Conservation (phyloP, 2,113 vertebrate species). For the Astatoreochromis straeleni region DNA sequence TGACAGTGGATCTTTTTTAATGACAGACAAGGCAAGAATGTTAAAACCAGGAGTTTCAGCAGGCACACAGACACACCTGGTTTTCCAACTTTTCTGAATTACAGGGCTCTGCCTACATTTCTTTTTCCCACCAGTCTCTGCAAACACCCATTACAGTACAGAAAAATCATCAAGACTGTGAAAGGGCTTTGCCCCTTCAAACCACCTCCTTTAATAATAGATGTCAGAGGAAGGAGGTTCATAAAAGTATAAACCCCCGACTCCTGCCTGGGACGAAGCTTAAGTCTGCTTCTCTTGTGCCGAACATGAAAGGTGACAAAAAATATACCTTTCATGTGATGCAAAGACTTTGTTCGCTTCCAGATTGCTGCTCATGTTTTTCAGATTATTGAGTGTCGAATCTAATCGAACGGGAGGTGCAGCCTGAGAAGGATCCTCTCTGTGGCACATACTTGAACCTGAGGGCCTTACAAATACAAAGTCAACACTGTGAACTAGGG, state of each 20-base stretch:
- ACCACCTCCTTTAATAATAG: constrained; percentile 66
- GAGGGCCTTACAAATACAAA: constrained; percentile 40
- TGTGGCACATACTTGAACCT: constrained; percentile 6
- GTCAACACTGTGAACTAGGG: constrained; percentile 39
- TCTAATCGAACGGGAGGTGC: not conserved
- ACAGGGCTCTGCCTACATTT: constrained; percentile 19
- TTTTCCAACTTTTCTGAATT: constrained; percentile 40
- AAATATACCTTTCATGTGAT: not conserved
- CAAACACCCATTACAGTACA: constrained; percentile 32
- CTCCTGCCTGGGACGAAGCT: constrained; percentile 14
- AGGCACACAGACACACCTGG: constrained; percentile 38
- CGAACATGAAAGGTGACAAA: not conserved
- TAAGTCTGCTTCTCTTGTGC: not conserved
- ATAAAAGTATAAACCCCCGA: constrained; percentile 67
- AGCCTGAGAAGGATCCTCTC: not conserved
- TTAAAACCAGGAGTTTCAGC: constrained; percentile 55
- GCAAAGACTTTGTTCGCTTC: not conserved
- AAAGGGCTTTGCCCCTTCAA: constrained; percentile 46
- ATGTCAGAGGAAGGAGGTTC: constrained; percentile 58
- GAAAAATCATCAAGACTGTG: constrained; percentile 37
- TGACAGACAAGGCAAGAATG: constrained; percentile 62
- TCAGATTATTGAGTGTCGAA: not conserved
- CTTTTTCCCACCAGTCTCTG: not conserved
- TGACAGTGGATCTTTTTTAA: constrained; percentile 48
- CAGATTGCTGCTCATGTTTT: not conserved